A percentile compares a stretch with the other conserved stretches of the same genome.
These are phyloP conservation scores for Heliornis fulica DNA, from an alignment of 2,113 vertebrate genomes.

Conservation along the genomic window DNA sequence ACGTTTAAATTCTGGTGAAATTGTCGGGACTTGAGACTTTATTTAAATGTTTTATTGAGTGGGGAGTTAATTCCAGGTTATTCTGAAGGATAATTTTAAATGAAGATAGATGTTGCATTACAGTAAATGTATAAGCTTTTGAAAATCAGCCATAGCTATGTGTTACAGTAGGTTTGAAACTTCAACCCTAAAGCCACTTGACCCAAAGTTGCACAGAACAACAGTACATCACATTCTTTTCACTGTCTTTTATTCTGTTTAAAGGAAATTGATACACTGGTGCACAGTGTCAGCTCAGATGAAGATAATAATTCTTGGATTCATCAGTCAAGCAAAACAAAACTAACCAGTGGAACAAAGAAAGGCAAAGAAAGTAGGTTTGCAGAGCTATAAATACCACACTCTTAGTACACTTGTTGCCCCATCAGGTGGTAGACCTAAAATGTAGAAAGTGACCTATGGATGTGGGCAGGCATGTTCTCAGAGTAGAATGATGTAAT, in stretches of 20 bases:
- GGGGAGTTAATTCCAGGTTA: background rate
- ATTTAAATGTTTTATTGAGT: background rate
- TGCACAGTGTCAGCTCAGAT: constrained; percentile 40
- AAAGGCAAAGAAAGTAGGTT: constrained; percentile 66
- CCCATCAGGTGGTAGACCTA: background rate
- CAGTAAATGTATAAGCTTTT: background rate
- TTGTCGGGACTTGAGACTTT: background rate
- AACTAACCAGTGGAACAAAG: constrained; percentile 30
- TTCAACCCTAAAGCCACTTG: background rate
- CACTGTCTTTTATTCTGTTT: constrained; percentile 45
- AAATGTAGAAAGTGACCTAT: background rate
- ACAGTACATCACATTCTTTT: background rate
- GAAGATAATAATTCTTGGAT: constrained; percentile 42
- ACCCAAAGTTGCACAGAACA: background rate
- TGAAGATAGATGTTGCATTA: background rate
- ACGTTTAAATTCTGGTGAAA: background rate
- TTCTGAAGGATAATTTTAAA: background rate
- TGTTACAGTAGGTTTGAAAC: background rate
- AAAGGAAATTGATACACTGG: constrained; percentile 54
- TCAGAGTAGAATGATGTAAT: background rate
- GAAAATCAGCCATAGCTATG: background rate
- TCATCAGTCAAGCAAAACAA: constrained; percentile 27
- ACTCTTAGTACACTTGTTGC: background rate
- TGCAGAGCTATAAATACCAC: background rate
- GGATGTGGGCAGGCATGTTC: background rate